These are phyloP conservation scores for Alloplasta piceator DNA, from an alignment of 2,888 invertebrate genomes.

Conservation along the genomic window DNA sequence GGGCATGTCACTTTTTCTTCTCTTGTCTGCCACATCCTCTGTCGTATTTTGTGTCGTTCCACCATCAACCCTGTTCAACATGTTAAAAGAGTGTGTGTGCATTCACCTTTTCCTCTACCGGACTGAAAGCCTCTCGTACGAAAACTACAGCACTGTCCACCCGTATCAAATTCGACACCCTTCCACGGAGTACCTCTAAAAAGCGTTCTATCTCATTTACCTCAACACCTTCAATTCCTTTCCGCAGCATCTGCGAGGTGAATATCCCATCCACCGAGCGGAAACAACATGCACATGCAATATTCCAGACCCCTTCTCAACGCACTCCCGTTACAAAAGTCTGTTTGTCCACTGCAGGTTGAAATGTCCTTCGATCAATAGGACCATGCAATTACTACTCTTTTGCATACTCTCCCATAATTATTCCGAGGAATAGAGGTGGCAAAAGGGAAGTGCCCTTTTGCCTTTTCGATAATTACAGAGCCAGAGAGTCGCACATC, in stretches of 20 bases:
- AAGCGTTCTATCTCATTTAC: not conserved
- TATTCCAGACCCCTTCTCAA: too few species aligned
- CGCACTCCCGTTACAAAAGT: too few species aligned
- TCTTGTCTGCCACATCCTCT: conserved; percentile 4
- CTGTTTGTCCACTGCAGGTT: too few species aligned
- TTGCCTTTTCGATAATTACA: too few species aligned
- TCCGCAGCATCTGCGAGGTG: not conserved
- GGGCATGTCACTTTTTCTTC: conserved; percentile 16
- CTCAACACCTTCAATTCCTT: not conserved
- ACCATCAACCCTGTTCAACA: conserved; percentile 10
- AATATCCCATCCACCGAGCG: not conserved
- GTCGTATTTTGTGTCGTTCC: conserved; percentile 7
- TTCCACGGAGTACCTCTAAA: conserved; percentile 1
- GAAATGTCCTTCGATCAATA: too few species aligned
- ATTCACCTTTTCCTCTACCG: conserved; percentile 23
- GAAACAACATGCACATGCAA: too few species aligned
- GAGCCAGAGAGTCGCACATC: too few species aligned
- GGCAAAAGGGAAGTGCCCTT: too few species aligned
- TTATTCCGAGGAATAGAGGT: too few species aligned
- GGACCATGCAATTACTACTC: too few species aligned
- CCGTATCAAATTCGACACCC: conserved; percentile 17
- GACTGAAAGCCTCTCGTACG: conserved; percentile 9
- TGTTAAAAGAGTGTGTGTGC: not conserved
- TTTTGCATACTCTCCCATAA: too few species aligned
- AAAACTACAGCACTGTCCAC: conserved; percentile 13